Base-by-base conservation (phyloP, 2,797 vertebrate genomes). In the Luscinia luscinia region DNA sequence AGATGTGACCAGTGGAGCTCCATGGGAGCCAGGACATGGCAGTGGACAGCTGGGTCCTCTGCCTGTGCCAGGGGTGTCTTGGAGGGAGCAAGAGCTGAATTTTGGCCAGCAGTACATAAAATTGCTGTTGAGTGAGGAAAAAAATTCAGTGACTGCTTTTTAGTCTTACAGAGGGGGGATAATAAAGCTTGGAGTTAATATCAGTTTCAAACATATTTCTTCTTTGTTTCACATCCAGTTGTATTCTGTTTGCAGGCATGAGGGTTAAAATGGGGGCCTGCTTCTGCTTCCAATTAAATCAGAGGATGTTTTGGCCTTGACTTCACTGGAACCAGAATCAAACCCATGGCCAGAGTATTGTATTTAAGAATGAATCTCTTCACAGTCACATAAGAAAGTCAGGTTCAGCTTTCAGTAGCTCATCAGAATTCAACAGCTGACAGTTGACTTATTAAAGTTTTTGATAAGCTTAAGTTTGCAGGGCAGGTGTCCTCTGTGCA, bases 271-370 rank as follows among this genome's bases (percentile, higher is more conserved):
- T 9, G 1, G 68, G 38, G 43, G 34, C 52, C 64, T 84, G 61
- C 63, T 93, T 91, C 95, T 95, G 84, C 69, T 95, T 96, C 84
- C 54, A 93, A 1, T 91, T 95, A 96, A 84, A 90, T 84, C 84
- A 93, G 77, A 87, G 84, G 51, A 81, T 75, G 84, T 66, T 93
- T 93, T 91, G 90, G 81, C 78, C 81, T 89, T 91, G 81, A 73
- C 58, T 95, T 92, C 68, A 75, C 75, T 85, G 75, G 62, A 68
- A 55, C 40, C 69, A 78, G 78, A 94, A 84, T 87, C 93, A 95
- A 93, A 92, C 54, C 64, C 69, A 30, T 81, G 69, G 46, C 46
- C 51, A 15, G 23, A 67, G 57, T 74, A 32, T 41, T 95, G 57
- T 90, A 85, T 66, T 84, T 81, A 72, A 93, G 92, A 94, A 81